These are phyloP conservation scores for Sitophilus oryzae DNA, from an alignment of 1,140 invertebrate species.

Conservation along the genomic window DNA sequence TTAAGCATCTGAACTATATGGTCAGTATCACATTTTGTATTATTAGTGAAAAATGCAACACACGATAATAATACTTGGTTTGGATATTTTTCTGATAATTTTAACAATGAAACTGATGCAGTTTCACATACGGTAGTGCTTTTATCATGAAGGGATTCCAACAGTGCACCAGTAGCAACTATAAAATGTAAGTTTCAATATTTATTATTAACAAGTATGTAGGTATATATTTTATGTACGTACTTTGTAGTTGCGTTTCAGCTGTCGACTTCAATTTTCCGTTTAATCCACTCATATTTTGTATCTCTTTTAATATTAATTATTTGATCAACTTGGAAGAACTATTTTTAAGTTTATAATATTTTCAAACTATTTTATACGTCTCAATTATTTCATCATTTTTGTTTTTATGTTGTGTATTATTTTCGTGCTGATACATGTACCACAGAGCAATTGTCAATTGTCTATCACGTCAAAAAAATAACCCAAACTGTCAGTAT, in stretches of 20 bases:
- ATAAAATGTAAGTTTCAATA: slow-evolving; percentile 29
- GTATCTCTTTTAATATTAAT: too few species aligned
- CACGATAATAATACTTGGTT: slow-evolving; percentile 49
- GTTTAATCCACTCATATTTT: slow-evolving; percentile 9
- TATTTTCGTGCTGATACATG: too few species aligned
- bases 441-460: too few species aligned
- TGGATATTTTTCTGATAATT: slow-evolving; percentile 53
- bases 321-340: too few species aligned
- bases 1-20: slow-evolving; percentile 46
- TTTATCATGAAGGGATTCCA: slow-evolving; percentile 55
- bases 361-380: too few species aligned
- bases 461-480: too few species aligned
- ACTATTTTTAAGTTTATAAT: too few species aligned
- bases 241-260: slow-evolving; percentile 41
- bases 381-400: too few species aligned
- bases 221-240: slow-evolving; percentile 1
- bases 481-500: too few species aligned
- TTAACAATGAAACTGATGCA: slow-evolving; percentile 50
- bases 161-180: slow-evolving; percentile 54
- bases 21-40: slow-evolving; percentile 42
- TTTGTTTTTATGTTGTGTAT: too few species aligned
- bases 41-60: slow-evolving; percentile 47
- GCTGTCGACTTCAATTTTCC: slow-evolving; percentile 28
- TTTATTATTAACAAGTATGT: background rate
- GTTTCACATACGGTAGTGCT: slow-evolving; percentile 50